phyloP scores from a whole-genome alignment of 2,113 vertebrate genomes.

The Haemorhous mexicanus region DNA sequence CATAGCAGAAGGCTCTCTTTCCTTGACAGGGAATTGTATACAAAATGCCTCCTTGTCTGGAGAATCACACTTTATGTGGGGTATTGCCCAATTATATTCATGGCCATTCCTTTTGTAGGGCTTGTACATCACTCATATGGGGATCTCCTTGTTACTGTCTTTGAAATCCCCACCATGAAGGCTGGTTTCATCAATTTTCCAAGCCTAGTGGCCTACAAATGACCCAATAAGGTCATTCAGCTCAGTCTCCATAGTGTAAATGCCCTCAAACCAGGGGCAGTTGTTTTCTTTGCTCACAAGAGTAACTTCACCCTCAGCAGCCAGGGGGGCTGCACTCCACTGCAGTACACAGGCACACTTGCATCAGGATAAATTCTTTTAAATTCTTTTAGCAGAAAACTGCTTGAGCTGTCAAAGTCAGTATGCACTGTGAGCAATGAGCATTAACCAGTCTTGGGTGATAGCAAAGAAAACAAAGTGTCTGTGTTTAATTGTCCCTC shows the following conservation, averaged over 20 bases:
- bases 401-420: background rate
- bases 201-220: slow-evolving; percentile 20
- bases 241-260: background rate
- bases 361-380: background rate
- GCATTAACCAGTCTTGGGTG: background rate
- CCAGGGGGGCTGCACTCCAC: background rate
- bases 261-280: background rate
- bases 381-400: background rate
- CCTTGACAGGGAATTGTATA: background rate
- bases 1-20: background rate
- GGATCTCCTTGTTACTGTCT: slow-evolving; percentile 50
- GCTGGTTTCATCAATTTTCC: slow-evolving; percentile 53
- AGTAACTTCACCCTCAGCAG: background rate
- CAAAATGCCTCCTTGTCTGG: background rate
- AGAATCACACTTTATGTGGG: background rate
- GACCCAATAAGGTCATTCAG: slow-evolving; percentile 50
- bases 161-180: slow-evolving; percentile 33
- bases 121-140: slow-evolving; percentile 38
- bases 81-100: slow-evolving; percentile 22
- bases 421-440: background rate
- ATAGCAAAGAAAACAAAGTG: background rate
- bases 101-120: slow-evolving; percentile 19
- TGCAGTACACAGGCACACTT: background rate
- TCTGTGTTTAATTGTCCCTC: background rate
- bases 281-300: background rate